A percentile compares a stretch with the other conserved stretches of the same genome.
phyloP scores from a whole-genome alignment of 2,888 invertebrate genomes.

The Tachina grossa region DNA sequence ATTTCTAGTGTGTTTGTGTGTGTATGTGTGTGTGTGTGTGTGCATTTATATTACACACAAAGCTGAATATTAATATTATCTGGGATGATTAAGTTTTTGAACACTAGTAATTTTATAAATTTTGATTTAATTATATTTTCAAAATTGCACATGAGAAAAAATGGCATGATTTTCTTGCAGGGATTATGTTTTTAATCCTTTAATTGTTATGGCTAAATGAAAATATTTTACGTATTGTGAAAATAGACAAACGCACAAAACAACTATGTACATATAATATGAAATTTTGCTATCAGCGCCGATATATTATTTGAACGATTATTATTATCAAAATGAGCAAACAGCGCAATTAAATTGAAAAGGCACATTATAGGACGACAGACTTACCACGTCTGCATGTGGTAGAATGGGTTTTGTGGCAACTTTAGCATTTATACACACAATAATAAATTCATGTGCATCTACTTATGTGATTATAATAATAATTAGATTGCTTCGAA shows the following conservation, averaged over 20 bases:
- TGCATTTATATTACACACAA: slow-evolving; percentile 26
- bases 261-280: slow-evolving; percentile 2
- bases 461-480: slow-evolving; percentile 45
- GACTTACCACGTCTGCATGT: not conserved
- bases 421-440: too few relatives aligned
- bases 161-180: slow-evolving; percentile 14
- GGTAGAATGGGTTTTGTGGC: not conserved
- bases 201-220: slow-evolving; percentile 47
- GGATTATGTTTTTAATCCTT: slow-evolving; percentile 60
- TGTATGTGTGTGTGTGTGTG: slow-evolving; percentile 2
- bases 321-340: slow-evolving; percentile 32
- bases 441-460: not conserved
- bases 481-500: slow-evolving; percentile 47
- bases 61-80: slow-evolving; percentile 63
- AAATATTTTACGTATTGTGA: slow-evolving; percentile 27
- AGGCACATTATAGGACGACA: slow-evolving; percentile 2
- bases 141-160: slow-evolving; percentile 12
- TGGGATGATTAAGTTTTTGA: slow-evolving; percentile 66
- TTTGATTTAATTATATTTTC: slow-evolving; percentile 45
- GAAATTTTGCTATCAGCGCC: slow-evolving; percentile 12
- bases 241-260: not conserved
- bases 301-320: slow-evolving; percentile 43
- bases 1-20: not conserved
- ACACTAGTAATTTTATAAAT: slow-evolving; percentile 65
- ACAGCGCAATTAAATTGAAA: not conserved